A percentile compares a stretch with the other conserved stretches of the same genome.
Conservation (phyloP, 2,888 invertebrate species). For the Lycocerus yunnanus region DNA sequence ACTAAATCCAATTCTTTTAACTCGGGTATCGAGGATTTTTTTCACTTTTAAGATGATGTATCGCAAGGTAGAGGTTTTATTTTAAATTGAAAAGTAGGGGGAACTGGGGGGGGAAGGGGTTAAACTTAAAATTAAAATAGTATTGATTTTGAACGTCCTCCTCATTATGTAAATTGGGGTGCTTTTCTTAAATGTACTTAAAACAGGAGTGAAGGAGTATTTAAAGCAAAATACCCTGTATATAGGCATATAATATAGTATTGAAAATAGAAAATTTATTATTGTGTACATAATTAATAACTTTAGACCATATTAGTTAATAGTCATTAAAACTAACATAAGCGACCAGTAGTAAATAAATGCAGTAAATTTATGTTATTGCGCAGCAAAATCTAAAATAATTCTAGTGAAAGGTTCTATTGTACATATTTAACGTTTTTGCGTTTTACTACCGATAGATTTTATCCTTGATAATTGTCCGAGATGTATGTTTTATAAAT, state of each 20-base stretch:
- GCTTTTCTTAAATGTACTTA: too few relatives aligned
- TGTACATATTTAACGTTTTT: neutral
- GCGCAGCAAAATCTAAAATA: neutral
- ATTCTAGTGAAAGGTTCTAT: neutral
- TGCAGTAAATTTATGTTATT: neutral
- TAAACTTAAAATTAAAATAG: too few relatives aligned
- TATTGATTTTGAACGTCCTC: too few relatives aligned
- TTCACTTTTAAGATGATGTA: too few relatives aligned
- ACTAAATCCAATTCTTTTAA: too few relatives aligned
- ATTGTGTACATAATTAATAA: neutral
- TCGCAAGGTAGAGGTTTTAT: too few relatives aligned
- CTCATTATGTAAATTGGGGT: too few relatives aligned
- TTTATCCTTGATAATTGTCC: neutral
- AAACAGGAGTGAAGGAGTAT: too few relatives aligned
- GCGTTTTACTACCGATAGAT: neutral
- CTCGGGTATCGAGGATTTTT: too few relatives aligned
- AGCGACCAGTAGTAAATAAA: neutral
- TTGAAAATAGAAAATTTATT: neutral
- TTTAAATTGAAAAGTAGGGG: too few relatives aligned
- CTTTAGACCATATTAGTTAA: neutral
- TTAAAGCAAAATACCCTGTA: neutral
- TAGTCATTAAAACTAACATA: neutral
- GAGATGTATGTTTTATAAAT: neutral
- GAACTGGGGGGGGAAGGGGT: too few relatives aligned
- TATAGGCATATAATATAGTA: neutral